phyloP scores from a whole-genome alignment of 2,113 vertebrate species.

The Eulacestoma nigropectus region DNA sequence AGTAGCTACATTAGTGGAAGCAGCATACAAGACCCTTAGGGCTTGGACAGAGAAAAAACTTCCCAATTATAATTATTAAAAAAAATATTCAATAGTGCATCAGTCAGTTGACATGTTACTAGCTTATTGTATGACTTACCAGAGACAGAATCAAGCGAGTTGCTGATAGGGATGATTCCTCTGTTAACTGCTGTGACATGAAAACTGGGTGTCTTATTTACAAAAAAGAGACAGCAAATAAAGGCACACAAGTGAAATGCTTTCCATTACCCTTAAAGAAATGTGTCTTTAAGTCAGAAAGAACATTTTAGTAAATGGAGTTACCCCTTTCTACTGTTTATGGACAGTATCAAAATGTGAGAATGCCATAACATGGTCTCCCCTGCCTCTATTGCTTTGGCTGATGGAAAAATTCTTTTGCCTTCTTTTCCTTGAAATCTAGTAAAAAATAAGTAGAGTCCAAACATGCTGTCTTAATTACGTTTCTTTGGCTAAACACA shows the following conservation, averaged over 20 bases:
- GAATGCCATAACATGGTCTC: background rate
- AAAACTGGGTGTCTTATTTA: background rate
- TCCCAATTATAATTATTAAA: background rate
- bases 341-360: background rate
- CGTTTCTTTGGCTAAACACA: background rate
- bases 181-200: background rate
- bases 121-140: background rate
- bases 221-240: background rate
- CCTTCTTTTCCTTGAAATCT: background rate
- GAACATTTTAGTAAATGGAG: background rate
- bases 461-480: background rate
- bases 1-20: slow-evolving; percentile 37
- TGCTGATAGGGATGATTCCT: background rate
- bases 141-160: background rate
- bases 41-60: background rate
- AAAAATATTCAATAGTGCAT: background rate
- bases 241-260: background rate
- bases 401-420: background rate
- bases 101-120: background rate
- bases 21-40: background rate
- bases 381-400: background rate
- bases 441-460: background rate
- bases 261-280: background rate
- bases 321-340: background rate
- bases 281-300: background rate